Evolutionary conservation across 2,113 vertebrate genomes (phyloP), one percentile per base, ranked within the genome.

Genomic region (Xenotilapia leptura): DNA sequence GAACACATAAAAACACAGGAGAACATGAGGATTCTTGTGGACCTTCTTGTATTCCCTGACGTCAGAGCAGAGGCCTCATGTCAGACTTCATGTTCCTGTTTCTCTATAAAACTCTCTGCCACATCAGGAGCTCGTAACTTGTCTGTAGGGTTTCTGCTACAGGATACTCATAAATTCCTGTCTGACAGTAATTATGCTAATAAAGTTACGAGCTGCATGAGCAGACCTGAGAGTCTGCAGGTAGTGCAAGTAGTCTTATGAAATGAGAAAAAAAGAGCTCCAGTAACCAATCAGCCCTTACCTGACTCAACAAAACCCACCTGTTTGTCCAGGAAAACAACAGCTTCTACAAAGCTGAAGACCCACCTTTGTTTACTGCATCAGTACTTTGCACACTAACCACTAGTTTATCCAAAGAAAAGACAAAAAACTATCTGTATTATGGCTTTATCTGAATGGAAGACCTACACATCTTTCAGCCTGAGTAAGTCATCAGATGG

Each of bases 161-260:
- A 77, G 82, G 54, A 90, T 83, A 31, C 83, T 62, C 75, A 83
- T 87, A 87, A 82, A 90, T 56, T 89, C 91, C 83, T 86, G 80
- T 83, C 58, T 87, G 80, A 53, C 55, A 3, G 12, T 73, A 87
- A 87, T 80, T 83, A 87, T 83, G 83, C 83, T 53, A 56, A 87
- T 87, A 87, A 89, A 89, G 82, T 70, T 82, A 82, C n/a, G 45
- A 14, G 33, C 19, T 9, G 45, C 68, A 55, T 31, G 70, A 31
- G 15, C 49, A 62, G n/a, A n/a, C 23, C 77, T 79, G 23, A 49
- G 26, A 77, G 26, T 31, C 42, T 49, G 4, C 85, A 65, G 42
- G 31, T 9, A 38, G n/a, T 79, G 4, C 40, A 58, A 21, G 45
- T 54, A 15, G 81, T 82, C 56, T 86, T 83, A 79, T 53, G 38